Evolutionary conservation across 2,113 vertebrate genomes (phyloP), one percentile per base, ranked within the genome.

Genomic region (Callionymus lyra): DNA sequence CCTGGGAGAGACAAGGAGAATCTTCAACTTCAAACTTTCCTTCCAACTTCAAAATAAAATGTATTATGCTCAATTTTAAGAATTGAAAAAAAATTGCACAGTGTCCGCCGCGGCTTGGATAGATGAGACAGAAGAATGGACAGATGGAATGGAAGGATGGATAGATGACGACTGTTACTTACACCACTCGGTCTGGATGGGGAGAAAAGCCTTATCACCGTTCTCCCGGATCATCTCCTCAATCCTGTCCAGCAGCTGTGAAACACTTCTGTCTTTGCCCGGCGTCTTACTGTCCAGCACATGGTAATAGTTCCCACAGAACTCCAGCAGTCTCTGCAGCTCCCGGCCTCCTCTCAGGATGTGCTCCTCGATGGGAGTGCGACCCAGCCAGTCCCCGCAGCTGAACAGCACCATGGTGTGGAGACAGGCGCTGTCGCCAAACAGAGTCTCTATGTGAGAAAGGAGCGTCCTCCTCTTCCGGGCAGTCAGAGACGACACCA

Each of bases 171-270:
- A n/a, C n/a, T n/a, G n/a, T n/a, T 16, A 80, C 80, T 80, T 77
- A 82, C 74, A 44, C 70, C 67, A 83, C 69, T 86, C 76, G 9
- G 74, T 70, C 51, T 82, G 76, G 12, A 86, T 72, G 31, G 82
- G 81, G 27, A 86, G 68, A 58, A 85, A 86, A 31, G 84, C 81
- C 43, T 79, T 76, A 34, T 79, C 70, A 1, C 76, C 73, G 14
- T 86, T 86, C 41, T 85, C 82, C 51, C 82, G 54, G 59, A 86
- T 79, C 82, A 86, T 86, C 62, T 86, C 85, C 53, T 86, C 85
- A 4, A 86, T 82, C 70, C 77, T 82, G 12, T 71, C 75, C 74
- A 86, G 63, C 2, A 86, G 81, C 31, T 74, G 78, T 0, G 79
- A 77, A 44, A 86, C 72, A 10, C 80, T 75, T 19, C 74, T 32